These are phyloP conservation scores for Sebastes wilsoni DNA, from an alignment of 2,797 vertebrate genomes.

Conservation along the genomic window DNA sequence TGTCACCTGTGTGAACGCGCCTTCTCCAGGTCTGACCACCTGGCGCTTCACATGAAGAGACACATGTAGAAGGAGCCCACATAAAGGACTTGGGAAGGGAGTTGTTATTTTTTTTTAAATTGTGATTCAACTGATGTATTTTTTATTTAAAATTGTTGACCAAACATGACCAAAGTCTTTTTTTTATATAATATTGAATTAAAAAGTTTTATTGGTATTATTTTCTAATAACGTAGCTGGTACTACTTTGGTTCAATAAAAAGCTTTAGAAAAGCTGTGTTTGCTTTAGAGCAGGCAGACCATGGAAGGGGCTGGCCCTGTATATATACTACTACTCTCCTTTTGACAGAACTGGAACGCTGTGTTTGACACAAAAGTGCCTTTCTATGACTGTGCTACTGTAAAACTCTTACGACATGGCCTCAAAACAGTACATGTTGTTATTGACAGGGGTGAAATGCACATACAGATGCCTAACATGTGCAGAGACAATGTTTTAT, in stretches of 20 bases:
- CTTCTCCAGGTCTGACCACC: constrained; percentile 97
- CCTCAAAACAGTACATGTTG: constrained; percentile 62
- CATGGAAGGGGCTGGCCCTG: constrained; percentile 85
- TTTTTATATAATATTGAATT: constrained; percentile 69
- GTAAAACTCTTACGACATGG: constrained; percentile 70
- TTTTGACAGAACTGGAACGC: constrained; percentile 80
- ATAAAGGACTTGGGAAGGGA: constrained; percentile 43
- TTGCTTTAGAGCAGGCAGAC: constrained; percentile 77
- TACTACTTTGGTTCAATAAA: constrained; percentile 84
- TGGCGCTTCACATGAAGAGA: constrained; percentile 98
- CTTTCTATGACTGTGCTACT: constrained; percentile 83
- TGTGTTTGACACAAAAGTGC: constrained; percentile 84
- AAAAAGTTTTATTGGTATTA: constrained; percentile 79
- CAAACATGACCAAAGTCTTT: constrained; percentile 78
- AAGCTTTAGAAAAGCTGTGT: constrained; percentile 81
- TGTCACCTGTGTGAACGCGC: constrained; percentile 97
- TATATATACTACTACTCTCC: constrained; percentile 76
- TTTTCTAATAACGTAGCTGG: constrained; percentile 87
- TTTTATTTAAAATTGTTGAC: constrained; percentile 82
- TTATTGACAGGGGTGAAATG: constrained; percentile 73
- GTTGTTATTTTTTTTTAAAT: constrained; percentile 55
- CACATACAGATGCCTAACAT: constrained; percentile 69
- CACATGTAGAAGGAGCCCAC: constrained; percentile 88
- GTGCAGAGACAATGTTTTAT: constrained; percentile 86
- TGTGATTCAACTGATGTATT: constrained; percentile 66